Evolutionary conservation across 1,140 invertebrate species (phyloP).

Genomic region (Rhagoletis pomonella): DNA sequence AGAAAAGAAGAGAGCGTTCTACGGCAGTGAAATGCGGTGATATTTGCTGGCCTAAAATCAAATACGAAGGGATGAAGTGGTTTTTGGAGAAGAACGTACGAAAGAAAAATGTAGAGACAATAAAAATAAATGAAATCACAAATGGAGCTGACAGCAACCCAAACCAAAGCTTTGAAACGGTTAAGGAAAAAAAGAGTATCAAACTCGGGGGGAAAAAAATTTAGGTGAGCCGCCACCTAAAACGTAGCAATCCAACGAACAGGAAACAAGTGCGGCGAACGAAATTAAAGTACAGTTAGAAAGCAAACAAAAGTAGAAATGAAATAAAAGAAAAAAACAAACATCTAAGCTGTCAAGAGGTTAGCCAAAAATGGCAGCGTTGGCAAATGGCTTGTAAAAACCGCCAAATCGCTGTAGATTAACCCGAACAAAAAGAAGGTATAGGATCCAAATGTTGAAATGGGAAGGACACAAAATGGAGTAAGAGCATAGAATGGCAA

Average conservation of each 20-base stretch:
- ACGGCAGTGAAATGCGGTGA: too few species aligned
- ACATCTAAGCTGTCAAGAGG: neutral
- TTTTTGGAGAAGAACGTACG: too few species aligned
- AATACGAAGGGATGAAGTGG: too few species aligned
- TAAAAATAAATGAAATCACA: too few species aligned
- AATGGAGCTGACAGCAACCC: neutral
- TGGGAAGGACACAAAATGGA: neutral
- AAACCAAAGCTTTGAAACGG: neutral
- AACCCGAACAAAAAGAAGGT: neutral
- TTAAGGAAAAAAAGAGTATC: neutral
- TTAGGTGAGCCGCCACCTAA: neutral
- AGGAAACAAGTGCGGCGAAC: neutral
- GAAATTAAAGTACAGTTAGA: neutral
- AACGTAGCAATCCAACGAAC: neutral
- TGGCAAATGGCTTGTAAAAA: conserved; percentile 40
- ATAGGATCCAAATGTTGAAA: neutral
- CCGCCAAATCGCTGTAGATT: conserved; percentile 47
- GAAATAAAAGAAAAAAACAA: neutral
- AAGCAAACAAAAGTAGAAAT: neutral
- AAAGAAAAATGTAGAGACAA: too few species aligned
- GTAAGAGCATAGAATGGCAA: neutral
- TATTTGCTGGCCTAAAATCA: too few species aligned
- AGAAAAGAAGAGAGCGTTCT: too few species aligned
- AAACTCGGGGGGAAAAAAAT: neutral
- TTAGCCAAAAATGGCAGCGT: too few species aligned